Evolutionary conservation across 2,797 vertebrate species (phyloP).

Genomic region (Microctenopoma steveboyesi): DNA sequence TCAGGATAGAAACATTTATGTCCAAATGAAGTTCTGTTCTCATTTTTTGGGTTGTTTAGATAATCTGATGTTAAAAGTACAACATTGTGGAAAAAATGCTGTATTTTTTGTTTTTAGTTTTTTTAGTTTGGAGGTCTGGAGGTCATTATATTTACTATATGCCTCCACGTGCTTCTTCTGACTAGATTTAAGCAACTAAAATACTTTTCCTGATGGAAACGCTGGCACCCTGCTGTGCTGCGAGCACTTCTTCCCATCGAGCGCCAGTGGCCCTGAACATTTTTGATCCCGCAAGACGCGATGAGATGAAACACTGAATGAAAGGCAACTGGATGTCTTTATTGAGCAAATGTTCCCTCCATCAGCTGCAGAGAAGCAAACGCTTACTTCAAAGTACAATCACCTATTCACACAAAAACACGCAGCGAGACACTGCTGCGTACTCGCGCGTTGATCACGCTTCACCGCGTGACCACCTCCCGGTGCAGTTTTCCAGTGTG

Average conservation of each 20-base stretch:
- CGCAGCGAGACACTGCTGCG: slow-evolving; percentile 25
- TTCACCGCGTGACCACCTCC: slow-evolving; percentile 17
- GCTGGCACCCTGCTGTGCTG: slow-evolving; percentile 26
- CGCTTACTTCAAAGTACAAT: slow-evolving; percentile 24
- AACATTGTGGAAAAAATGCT: not conserved
- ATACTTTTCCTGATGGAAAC: slow-evolving; percentile 23
- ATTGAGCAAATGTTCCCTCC: slow-evolving; percentile 38
- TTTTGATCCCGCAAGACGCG: slow-evolving; percentile 20
- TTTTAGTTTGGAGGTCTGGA: not conserved
- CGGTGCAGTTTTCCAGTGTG: slow-evolving; percentile 46
- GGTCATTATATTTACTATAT: not conserved
- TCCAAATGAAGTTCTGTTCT: too few relatives aligned
- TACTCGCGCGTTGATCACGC: slow-evolving; percentile 8
- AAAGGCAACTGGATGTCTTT: slow-evolving; percentile 28
- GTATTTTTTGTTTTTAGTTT: not conserved
- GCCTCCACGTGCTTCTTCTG: not conserved
- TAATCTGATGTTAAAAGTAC: not conserved
- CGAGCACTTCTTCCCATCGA: slow-evolving; percentile 36
- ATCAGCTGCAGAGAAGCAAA: slow-evolving; percentile 20
- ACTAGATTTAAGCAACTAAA: slow-evolving; percentile 14
- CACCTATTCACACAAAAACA: slow-evolving; percentile 11
- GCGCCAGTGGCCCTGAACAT: slow-evolving; percentile 29
- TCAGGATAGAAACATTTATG: too few relatives aligned
- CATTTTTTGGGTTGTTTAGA: too few relatives aligned
- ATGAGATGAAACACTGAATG: slow-evolving; percentile 21